phyloP scores from a whole-genome alignment of 2,888 invertebrate species.

The Melolontha melolontha region DNA sequence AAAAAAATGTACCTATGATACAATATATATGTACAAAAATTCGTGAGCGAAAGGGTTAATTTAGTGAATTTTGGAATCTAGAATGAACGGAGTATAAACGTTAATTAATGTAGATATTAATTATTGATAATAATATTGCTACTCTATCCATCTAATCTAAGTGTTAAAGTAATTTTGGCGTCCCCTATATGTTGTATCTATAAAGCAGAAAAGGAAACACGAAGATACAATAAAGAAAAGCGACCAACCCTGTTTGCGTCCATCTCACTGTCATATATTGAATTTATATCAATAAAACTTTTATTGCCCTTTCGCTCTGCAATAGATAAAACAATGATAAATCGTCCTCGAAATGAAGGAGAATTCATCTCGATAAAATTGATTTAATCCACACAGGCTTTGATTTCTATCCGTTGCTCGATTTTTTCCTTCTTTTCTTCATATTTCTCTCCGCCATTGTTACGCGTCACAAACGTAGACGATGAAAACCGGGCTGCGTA shows the following conservation, averaged over 20 bases:
- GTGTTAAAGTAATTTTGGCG: no score
- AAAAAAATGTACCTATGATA: no score
- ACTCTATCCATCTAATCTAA: no score
- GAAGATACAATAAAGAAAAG: not conserved
- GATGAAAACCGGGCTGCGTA: no score
- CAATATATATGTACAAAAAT: no score
- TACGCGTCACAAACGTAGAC: not conserved
- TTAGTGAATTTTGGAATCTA: no score
- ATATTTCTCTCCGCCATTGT: not conserved
- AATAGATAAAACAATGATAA: constrained; percentile 30
- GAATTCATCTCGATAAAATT: constrained; percentile 26
- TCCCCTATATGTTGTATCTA: no score
- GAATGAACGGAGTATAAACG: no score
- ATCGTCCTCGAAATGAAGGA: constrained; percentile 24
- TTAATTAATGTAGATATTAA: no score
- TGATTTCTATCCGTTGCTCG: constrained; percentile 11
- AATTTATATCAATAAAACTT: constrained; percentile 39
- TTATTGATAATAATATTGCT: no score
- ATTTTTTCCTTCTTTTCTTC: constrained; percentile 1
- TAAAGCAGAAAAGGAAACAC: not conserved
- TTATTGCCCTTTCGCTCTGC: constrained; percentile 13
- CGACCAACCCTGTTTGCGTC: not conserved
- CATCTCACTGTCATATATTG: constrained; percentile 26
- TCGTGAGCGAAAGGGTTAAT: no score
- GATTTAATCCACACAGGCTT: constrained; percentile 13